phyloP scores from a whole-genome alignment of 2,113 vertebrate species.

The Sphaerodactylus townsendi region DNA sequence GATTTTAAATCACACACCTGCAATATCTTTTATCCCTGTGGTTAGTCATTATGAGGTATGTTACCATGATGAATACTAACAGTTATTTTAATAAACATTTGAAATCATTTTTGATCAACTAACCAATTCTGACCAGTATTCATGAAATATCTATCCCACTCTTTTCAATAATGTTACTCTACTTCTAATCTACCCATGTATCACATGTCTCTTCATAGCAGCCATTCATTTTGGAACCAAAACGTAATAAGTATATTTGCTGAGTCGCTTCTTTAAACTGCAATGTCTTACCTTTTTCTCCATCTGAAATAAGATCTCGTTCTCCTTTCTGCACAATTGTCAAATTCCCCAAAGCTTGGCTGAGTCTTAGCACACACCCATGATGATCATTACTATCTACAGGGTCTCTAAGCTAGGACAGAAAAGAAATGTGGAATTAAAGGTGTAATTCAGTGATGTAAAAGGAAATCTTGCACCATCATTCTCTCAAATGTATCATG shows the following conservation, averaged over 20 bases:
- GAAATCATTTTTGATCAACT: no score
- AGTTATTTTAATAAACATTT: neutral
- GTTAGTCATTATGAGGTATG: neutral
- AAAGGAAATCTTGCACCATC: neutral
- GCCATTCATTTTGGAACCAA: neutral
- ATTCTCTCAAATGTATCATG: neutral
- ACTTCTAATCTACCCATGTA: neutral
- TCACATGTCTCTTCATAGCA: neutral
- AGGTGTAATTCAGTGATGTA: slow-evolving; percentile 31
- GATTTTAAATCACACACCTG: neutral
- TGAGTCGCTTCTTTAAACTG: neutral
- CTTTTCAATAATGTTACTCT: neutral
- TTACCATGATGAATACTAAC: neutral
- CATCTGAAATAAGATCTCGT: slow-evolving; percentile 90
- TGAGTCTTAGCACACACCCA: slow-evolving; percentile 84
- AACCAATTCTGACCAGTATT: neutral
- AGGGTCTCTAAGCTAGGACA: slow-evolving; percentile 81
- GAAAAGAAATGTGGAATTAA: slow-evolving; percentile 52
- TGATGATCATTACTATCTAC: slow-evolving; percentile 81
- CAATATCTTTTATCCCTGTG: neutral
- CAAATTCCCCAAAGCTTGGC: slow-evolving; percentile 90
- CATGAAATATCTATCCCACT: neutral
- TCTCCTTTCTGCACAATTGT: slow-evolving; percentile 93
- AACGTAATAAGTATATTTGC: neutral
- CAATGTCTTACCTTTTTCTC: slow-evolving; percentile 83